These are phyloP conservation scores for Todiramphus chloris DNA, from an alignment of 2,113 vertebrate genomes.

Conservation along the genomic window DNA sequence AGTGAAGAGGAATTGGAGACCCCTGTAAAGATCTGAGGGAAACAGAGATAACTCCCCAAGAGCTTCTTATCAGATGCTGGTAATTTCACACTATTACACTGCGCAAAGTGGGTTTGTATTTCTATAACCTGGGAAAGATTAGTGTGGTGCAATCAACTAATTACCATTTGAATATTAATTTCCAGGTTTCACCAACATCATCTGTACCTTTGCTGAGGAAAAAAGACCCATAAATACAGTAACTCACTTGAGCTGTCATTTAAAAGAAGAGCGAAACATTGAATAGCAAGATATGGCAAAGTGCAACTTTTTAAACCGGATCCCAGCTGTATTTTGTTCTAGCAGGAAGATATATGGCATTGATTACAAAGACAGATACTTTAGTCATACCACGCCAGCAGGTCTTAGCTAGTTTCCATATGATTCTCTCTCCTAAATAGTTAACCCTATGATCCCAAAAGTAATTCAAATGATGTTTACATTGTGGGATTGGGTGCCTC, in stretches of 20 bases:
- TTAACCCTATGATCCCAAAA: not conserved
- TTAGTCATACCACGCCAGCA: not conserved
- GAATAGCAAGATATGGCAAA: not conserved
- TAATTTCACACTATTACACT: not conserved
- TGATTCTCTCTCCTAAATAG: not conserved
- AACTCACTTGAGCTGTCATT: not conserved
- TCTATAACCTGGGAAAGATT: not conserved
- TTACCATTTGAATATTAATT: not conserved
- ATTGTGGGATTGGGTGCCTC: not conserved
- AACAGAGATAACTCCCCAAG: not conserved
- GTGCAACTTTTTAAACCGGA: not conserved
- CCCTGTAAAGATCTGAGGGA: not conserved
- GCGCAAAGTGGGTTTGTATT: not conserved
- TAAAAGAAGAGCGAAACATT: not conserved
- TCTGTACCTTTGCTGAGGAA: not conserved
- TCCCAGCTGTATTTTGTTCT: not conserved
- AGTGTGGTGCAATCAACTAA: not conserved
- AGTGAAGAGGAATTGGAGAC: not conserved
- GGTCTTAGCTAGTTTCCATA: not conserved
- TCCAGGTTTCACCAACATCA: not conserved
- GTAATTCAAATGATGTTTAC: not conserved
- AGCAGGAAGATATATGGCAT: not conserved
- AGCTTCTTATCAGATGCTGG: not conserved
- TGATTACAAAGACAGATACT: not conserved
- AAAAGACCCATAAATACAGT: not conserved